Base-by-base conservation (phyloP, 1,140 invertebrate species). In the Apis dorsata region DNA sequence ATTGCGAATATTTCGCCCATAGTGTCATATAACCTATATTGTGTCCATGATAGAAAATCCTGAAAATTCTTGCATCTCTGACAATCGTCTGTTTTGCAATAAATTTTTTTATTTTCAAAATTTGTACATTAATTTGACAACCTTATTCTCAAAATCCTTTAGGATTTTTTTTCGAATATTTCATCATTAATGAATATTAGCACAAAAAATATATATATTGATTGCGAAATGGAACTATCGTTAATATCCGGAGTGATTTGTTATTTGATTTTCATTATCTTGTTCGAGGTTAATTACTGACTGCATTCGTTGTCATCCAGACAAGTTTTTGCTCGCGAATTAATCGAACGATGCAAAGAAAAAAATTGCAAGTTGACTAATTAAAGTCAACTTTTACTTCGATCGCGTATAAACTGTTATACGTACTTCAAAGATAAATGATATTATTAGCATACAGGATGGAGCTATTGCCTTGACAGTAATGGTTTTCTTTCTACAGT, bases 361-460 rank as follows among this genome's bases (percentile, higher is more conserved):
- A 11, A 44, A 8, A 44, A 68, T 68, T 49, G 34, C 1, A 68
- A 68, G 44, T 68, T 49, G 66, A 21, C 66, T 68, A 68, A 68
- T 68, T 68, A 68, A 68, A 68, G 44, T 11, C 66, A 49, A 13
- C 66, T 49, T 68, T 68, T 68, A 68, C 34, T 19, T 34, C 44
- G 34, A n/a, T 11, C 19, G 21, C 21, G 34, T 49, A 49, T 49
- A 49, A n/a, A 68, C 19, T n/a, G 66, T 68, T 44, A 17, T 13
- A n/a, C 3, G 17, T n/a, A 13, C 0, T 19, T 49, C 9, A 44
- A 49, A 68, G 44, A 68, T 68, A 49, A 10, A 68, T n/a, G 34
- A 68, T 13, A 19, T 49, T 44, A 68, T 68, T 68, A 68, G 44
- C 44, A 68, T 68, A 49, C 44, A 13, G 34, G 19, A 68, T 68